Base-by-base conservation (phyloP, 2,888 invertebrate species). In the Apotomis betuletana region DNA sequence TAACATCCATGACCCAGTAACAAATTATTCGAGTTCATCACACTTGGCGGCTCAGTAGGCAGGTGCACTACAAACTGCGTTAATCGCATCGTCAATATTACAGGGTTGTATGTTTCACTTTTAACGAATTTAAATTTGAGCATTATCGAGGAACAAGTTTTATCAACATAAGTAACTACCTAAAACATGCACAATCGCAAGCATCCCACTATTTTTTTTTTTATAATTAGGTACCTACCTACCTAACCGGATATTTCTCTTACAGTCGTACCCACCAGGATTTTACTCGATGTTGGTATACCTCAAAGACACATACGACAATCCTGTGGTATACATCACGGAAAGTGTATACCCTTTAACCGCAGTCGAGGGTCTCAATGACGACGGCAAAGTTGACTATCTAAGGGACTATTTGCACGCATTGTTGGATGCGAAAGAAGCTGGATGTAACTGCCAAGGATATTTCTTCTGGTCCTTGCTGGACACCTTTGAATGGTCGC, bases 401-500 rank as follows among this genome's bases (percentile, higher is more conserved):
- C 73, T 83, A 4, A 82, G 86, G 76, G 76, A 78, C 3, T 90
- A 92, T 73, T 74, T 92, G 15, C 75, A 81, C 36, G 85, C 88
- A 67, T 69, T 90, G 65, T 64, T 89, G 13, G 78, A 86, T 13
- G 90, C 91, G 0, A 81, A 90, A 9, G 79, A 85, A 61, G 87
- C 89, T 27, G 85, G 85, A 0, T 87, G 87, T 51, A 85, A 91
- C 70, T 83, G 91, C 0, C 78, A 78, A 67, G 94, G 93, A 0
- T 95, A 94, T 80, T 90, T 91, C 0, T 89, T 90, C 41, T 95
- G 95, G 94, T 93, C 92, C 38, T 83, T 95, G 0, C 85, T 95
- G 83, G 95, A 95, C 76, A 94, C 94, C 77, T 94, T 95, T 76
- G 94, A 95, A 82, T 95, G 95, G 94, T 76, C 81, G 0, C 75